Percentiles rank a stretch among this genome's conserved stretches.
Evolutionary conservation across 1,140 invertebrate genomes (phyloP).

Genomic region (Nasonia giraulti): DNA sequence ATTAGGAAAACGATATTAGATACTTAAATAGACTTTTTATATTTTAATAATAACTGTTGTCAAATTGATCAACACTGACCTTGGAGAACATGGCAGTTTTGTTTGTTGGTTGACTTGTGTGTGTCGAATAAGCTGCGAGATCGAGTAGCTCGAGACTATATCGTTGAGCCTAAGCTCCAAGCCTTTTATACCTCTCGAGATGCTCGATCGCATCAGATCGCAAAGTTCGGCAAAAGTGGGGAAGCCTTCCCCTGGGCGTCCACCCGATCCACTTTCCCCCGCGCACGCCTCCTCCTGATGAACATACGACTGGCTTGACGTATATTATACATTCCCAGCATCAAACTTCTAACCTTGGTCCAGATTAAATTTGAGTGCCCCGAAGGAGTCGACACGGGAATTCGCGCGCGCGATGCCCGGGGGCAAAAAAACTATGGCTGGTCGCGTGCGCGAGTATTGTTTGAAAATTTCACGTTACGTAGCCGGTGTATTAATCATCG

Average conservation of each 20-base stretch:
- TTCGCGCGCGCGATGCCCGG: background rate
- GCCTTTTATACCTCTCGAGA: constrained; percentile 42
- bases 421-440: background rate
- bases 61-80: constrained; percentile 33
- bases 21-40: background rate
- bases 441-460: too few species aligned
- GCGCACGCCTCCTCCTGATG: background rate
- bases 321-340: background rate
- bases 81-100: constrained; percentile 55
- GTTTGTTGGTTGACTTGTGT: constrained; percentile 48
- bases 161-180: background rate
- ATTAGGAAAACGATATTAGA: background rate
- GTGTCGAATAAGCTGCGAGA: constrained; percentile 16
- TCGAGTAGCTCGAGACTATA: constrained; percentile 19
- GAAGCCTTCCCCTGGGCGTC: background rate
- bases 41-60: background rate
- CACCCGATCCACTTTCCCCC: constrained; percentile 4
- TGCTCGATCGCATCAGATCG: constrained; percentile 2
- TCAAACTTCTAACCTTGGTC: constrained; percentile 30
- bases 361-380: constrained; percentile 34
- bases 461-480: too few species aligned
- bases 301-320: background rate
- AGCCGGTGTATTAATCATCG: too few species aligned
- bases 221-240: constrained; percentile 32
- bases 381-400: constrained; percentile 12